Evolutionary conservation across 2,113 vertebrate genomes (phyloP), one percentile per base, ranked within the genome.

Genomic region (Azemiops feae): DNA sequence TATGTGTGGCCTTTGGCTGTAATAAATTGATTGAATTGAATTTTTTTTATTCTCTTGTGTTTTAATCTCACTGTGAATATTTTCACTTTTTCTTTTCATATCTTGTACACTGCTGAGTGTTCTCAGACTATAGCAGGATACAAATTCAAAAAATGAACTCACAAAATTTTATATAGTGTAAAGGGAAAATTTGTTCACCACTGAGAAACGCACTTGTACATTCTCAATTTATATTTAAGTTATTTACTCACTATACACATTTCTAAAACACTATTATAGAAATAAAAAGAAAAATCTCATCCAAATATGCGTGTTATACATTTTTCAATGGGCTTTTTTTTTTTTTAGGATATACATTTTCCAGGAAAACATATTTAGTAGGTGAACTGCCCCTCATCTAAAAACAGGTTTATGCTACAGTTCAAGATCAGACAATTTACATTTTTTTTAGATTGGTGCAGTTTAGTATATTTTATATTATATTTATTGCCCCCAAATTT

Each of bases 161-260:
- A 60, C 1, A 27, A n/a, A 85, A 55, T 27, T 85, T 39, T 55
- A 91, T 45, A 20, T 90, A 89, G 81, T 57, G 89, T 20, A 53
- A 91, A 92, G 92, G 86, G 34, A 92, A 39, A 20, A 91, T 92
- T 95, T 60, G 90, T 91, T 93, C 27, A 45, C 12, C 30, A 45
- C 22, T 91, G 3, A 34, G 60, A 85, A 81, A 87, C 22, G 45
- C 39, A 74, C 1, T 20, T 89, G 45, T 23, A 86, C 1, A 88
- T 87, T 88, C 81, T 57, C 55, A 81, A 57, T 52, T 27, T 60
- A 34, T 53, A 85, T 53, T 54, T 30, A 55, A 30, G 11, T 81
- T 85, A 87, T 91, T 57, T 57, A 53, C 74, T 93, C 5, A 45
- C 47, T 34, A 81, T 93, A 53, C 23, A 91, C 2, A 23, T 74